Conservation (phyloP, 2,888 invertebrate species). For the Synanthedon vespiformis region DNA sequence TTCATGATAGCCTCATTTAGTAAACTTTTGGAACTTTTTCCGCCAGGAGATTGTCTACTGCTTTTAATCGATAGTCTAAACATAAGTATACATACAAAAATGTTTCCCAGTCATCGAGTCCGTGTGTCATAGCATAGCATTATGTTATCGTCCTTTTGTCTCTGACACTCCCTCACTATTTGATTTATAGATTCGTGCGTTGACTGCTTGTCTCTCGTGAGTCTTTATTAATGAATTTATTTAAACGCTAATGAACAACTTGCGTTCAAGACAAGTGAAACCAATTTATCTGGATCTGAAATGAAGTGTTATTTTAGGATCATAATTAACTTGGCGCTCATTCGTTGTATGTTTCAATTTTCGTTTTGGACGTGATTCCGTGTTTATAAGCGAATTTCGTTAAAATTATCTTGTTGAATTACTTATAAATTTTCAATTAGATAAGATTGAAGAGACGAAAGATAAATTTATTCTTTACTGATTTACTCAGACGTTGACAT, state of each 20-base stretch:
- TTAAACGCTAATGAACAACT: constrained; percentile 69
- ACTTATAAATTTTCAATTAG: not conserved
- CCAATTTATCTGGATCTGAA: constrained; percentile 54
- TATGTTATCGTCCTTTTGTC: constrained; percentile 58
- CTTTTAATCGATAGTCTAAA: too few species aligned
- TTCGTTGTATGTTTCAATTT: constrained; percentile 4
- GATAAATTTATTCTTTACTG: too few species aligned
- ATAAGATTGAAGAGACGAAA: too few species aligned
- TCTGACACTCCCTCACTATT: constrained; percentile 67
- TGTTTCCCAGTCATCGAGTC: constrained; percentile 5
- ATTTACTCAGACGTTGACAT: too few species aligned
- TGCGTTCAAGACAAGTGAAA: constrained; percentile 62
- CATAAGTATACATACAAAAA: not conserved
- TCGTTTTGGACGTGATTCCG: constrained; percentile 3
- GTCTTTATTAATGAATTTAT: constrained; percentile 68
- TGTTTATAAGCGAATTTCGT: constrained; percentile 9
- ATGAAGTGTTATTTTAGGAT: constrained; percentile 47
- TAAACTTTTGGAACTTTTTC: too few species aligned
- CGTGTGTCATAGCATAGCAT: constrained; percentile 27
- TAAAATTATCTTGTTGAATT: constrained; percentile 14
- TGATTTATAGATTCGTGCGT: constrained; percentile 67
- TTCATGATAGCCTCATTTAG: too few species aligned
- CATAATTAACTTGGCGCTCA: constrained; percentile 26
- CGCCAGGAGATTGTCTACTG: too few species aligned
- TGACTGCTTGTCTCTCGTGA: constrained; percentile 56